Percentiles rank a stretch among this genome's conserved stretches.
Evolutionary conservation across 2,888 invertebrate species (phyloP).

Genomic region (Marronus borbonicus): DNA sequence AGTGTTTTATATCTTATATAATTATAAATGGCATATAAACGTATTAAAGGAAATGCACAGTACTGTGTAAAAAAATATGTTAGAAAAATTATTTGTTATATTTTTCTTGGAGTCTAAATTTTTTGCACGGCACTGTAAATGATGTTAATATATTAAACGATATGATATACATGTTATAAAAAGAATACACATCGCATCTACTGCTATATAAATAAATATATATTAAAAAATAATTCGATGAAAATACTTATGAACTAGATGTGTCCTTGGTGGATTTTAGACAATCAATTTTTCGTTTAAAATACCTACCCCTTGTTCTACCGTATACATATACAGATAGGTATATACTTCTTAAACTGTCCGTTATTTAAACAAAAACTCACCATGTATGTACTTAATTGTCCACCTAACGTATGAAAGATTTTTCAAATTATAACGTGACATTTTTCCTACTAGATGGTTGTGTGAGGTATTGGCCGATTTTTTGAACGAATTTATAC

Average conservation of each 20-base stretch:
- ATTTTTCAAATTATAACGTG: not conserved
- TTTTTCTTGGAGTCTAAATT: no score
- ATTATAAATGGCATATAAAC: conserved; percentile 25
- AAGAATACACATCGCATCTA: not conserved
- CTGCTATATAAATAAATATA: conserved; percentile 6
- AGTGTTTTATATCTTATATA: conserved; percentile 54
- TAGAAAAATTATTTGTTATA: no score
- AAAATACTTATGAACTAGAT: conserved; percentile 59
- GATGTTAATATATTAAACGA: conserved; percentile 19
- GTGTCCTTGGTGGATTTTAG: conserved; percentile 61
- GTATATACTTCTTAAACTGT: not conserved
- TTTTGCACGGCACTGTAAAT: no score
- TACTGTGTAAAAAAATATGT: no score
- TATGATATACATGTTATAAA: conserved; percentile 21
- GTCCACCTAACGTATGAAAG: not conserved
- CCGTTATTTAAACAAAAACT: not conserved
- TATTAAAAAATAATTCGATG: conserved; percentile 14
- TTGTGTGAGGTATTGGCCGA: not conserved
- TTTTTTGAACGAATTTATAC: conserved; percentile 4
- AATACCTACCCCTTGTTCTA: conserved; percentile 31
- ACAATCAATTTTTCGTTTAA: conserved; percentile 63
- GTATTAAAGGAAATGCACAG: no score
- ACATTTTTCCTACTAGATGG: not conserved
- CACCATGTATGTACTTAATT: not conserved
- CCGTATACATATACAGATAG: not conserved